Base-by-base conservation (phyloP, 1,140 invertebrate species). In the Drosophila saltans region DNA sequence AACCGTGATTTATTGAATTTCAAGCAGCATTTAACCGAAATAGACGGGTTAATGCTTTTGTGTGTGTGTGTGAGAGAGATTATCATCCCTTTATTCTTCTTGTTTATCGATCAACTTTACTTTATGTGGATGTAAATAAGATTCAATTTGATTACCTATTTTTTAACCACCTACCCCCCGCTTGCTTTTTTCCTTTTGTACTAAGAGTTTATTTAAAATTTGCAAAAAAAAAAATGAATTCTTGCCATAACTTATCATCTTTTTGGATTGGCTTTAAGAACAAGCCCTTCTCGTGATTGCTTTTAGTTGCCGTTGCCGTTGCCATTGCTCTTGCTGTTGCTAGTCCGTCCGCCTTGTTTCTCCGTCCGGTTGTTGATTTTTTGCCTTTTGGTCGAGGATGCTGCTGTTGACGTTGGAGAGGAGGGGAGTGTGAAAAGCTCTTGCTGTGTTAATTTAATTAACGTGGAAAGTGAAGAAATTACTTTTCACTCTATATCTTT, bases 371-470 rank as follows among this genome's bases (percentile, higher is more conserved):
- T 52, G 45, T 52, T 57, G 57, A 59, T 39, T 59, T 33, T 39
- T 59, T 24, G 45, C 45, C 45, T 52, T 52, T 52, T 52, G 45
- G 21, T 52, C 24, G 45, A 52, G 45, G 21, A 52, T 52, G 45
- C 45, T 52, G 45, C 58, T 39, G 24, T 41, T 71, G 72, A 64
- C 69, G 66, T 16, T 16, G 16, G 16, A 16, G 67, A 63, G 8
- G 41, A n/a, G 45, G 45, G 45, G 45, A 16, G 45, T 48, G 45
- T 10, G 45, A 52, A 52, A 52, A 52, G 65, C 79, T 57, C 76
- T 69, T 80, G 80, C 70, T 72, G 75, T 68, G 77, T 80, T 88
- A 89, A 88, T 88, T 88, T 83, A 89, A 88, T 88, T 83, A 88
- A 80, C 80, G 76, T 67, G 72, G 62, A 74, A 72, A 70, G 81